Conservation (phyloP, 2,113 vertebrate species). For the Oxygymnocypris stewartii region DNA sequence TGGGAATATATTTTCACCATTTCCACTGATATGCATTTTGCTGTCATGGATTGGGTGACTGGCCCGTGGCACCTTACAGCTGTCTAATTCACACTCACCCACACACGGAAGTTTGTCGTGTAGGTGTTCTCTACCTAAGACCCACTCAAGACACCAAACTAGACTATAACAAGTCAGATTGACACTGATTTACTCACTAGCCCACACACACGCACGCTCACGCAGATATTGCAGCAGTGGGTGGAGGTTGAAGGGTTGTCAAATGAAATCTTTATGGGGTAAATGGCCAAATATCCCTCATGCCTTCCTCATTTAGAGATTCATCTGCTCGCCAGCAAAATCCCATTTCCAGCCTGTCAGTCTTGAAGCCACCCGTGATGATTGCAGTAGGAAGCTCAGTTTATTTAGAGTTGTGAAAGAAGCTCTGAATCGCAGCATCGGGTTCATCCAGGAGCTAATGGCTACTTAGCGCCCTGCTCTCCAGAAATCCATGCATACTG, state of each 20-base stretch:
- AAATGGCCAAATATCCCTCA: slow-evolving; percentile 25
- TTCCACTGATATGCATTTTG: background rate
- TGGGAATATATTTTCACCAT: slow-evolving; percentile 8
- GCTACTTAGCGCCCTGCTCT: background rate
- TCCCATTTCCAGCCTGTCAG: slow-evolving; percentile 31
- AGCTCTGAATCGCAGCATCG: background rate
- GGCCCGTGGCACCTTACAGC: background rate
- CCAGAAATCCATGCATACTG: background rate
- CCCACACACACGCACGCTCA: background rate
- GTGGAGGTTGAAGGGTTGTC: slow-evolving; percentile 22
- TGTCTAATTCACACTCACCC: slow-evolving; percentile 30
- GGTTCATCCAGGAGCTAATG: slow-evolving; percentile 35
- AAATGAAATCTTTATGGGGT: slow-evolving; percentile 38
- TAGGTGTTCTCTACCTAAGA: slow-evolving; percentile 29
- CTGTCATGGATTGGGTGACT: slow-evolving; percentile 8
- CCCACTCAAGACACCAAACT: slow-evolving; percentile 18
- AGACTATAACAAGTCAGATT: slow-evolving; percentile 20
- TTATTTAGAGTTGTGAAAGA: slow-evolving; percentile 7
- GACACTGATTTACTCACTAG: slow-evolving; percentile 10
- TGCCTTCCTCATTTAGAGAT: background rate
- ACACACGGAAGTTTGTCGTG: background rate
- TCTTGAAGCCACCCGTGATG: background rate
- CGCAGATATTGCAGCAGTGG: background rate
- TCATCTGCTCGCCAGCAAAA: background rate
- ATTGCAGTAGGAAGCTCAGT: slow-evolving; percentile 13